A percentile compares a stretch with the other conserved stretches of the same genome.
phyloP scores from a whole-genome alignment of 2,797 vertebrate species.

The Glossophaga mutica region DNA sequence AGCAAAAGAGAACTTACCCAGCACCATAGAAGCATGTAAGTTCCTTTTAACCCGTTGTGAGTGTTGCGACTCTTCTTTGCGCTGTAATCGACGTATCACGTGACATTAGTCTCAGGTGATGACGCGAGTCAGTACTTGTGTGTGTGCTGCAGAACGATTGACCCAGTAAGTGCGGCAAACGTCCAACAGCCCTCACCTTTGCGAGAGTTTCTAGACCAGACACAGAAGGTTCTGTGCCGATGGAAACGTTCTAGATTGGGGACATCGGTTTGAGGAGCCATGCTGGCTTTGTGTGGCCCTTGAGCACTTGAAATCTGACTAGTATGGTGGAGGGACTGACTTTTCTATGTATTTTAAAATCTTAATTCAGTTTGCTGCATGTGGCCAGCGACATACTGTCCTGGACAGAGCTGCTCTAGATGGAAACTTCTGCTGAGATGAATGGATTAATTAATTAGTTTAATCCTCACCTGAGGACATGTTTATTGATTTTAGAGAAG shows the following conservation, averaged over 20 bases:
- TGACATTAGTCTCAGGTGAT: not conserved
- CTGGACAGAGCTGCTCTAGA: not conserved
- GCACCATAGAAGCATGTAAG: not conserved
- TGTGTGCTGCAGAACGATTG: not conserved
- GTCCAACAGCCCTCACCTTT: not conserved
- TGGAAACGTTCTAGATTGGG: not conserved
- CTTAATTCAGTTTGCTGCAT: not conserved
- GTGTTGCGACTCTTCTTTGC: not conserved
- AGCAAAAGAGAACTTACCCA: not conserved
- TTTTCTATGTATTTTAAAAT: not conserved
- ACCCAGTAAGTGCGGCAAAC: not conserved
- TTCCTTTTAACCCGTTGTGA: not conserved
- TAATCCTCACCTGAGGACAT: too few relatives aligned
- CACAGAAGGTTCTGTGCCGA: not conserved
- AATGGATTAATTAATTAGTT: not conserved
- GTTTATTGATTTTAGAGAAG: too few relatives aligned
- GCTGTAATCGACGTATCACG: accelerated
- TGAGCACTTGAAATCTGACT: too few relatives aligned
- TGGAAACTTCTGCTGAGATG: not conserved
- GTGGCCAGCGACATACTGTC: not conserved
- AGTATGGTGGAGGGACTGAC: not conserved
- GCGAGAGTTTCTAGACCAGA: not conserved
- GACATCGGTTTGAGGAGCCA: not conserved
- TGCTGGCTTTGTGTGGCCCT: too few relatives aligned
- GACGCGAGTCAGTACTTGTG: too few relatives aligned